Evolutionary conservation across 1,140 invertebrate species (phyloP).

Genomic region (Drosophila watanabei): DNA sequence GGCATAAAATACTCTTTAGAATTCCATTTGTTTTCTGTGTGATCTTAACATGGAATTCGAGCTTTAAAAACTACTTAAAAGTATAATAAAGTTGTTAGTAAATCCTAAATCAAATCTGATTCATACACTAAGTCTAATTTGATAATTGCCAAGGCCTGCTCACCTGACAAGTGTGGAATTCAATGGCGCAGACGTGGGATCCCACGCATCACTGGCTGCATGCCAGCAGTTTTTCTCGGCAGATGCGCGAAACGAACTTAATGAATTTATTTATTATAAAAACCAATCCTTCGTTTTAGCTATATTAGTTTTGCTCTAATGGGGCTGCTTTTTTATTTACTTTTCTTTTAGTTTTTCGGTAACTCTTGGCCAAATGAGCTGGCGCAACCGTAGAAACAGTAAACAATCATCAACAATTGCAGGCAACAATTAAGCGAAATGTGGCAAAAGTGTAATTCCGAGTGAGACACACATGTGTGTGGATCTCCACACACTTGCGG

Average conservation of each 20-base stretch:
- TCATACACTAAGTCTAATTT: slow-evolving; percentile 9
- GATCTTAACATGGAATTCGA: neutral
- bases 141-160: slow-evolving; percentile 13
- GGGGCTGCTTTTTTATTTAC: slow-evolving; percentile 15
- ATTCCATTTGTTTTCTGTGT: neutral
- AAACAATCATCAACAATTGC: slow-evolving; percentile 54
- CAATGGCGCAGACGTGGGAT: slow-evolving; percentile 32
- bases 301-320: slow-evolving; percentile 21
- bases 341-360: slow-evolving; percentile 33
- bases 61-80: neutral
- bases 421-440: slow-evolving; percentile 77
- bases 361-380: slow-evolving; percentile 61
- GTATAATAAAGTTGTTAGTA: no score
- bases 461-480: slow-evolving; percentile 39
- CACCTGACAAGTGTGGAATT: slow-evolving; percentile 43
- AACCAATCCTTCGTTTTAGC: slow-evolving; percentile 46
- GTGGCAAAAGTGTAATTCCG: slow-evolving; percentile 78
- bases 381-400: slow-evolving; percentile 47
- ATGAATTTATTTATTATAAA: slow-evolving; percentile 65
- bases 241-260: slow-evolving; percentile 57
- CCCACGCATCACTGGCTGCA: slow-evolving; percentile 60
- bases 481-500: slow-evolving; percentile 27
- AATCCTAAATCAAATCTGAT: neutral
- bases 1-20: no score
- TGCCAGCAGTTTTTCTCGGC: slow-evolving; percentile 36